These are phyloP conservation scores for Seriola aureovittata DNA, from an alignment of 2,113 vertebrate genomes.

Conservation along the genomic window DNA sequence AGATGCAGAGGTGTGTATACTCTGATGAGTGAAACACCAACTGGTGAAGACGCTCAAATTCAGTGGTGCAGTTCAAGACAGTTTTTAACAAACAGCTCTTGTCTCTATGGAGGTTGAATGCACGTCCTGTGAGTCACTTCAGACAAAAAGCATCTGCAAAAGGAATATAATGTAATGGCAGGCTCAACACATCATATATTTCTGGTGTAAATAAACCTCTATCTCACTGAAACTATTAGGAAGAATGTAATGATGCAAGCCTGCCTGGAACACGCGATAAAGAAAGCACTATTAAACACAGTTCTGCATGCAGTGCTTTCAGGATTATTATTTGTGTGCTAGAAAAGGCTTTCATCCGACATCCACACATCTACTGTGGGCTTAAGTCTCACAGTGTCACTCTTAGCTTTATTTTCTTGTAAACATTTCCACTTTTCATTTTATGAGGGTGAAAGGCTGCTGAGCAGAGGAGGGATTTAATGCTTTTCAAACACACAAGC, in stretches of 20 bases:
- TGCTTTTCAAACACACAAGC: slow-evolving; percentile 51
- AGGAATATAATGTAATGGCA: neutral
- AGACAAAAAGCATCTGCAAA: neutral
- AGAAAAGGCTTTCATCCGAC: neutral
- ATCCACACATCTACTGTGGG: slow-evolving; percentile 3
- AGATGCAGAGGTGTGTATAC: neutral
- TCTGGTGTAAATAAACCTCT: neutral
- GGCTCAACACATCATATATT: neutral
- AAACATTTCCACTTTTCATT: slow-evolving; percentile 64
- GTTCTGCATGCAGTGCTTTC: neutral
- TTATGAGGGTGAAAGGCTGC: slow-evolving; percentile 45
- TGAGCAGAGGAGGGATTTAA: slow-evolving; percentile 56
- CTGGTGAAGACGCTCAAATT: neutral
- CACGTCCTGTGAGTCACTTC: neutral
- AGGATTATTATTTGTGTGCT: slow-evolving; percentile 10
- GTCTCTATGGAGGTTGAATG: neutral
- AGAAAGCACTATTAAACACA: neutral
- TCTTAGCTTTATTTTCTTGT: slow-evolving; percentile 48
- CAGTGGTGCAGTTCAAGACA: neutral
- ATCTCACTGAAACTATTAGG: neutral
- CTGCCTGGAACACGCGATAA: neutral
- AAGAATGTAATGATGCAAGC: neutral
- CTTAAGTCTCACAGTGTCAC: slow-evolving; percentile 23
- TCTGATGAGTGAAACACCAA: neutral
- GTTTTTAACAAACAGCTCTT: neutral